These are phyloP conservation scores for Laothoe populi DNA, from an alignment of 2,888 invertebrate species.

Conservation along the genomic window DNA sequence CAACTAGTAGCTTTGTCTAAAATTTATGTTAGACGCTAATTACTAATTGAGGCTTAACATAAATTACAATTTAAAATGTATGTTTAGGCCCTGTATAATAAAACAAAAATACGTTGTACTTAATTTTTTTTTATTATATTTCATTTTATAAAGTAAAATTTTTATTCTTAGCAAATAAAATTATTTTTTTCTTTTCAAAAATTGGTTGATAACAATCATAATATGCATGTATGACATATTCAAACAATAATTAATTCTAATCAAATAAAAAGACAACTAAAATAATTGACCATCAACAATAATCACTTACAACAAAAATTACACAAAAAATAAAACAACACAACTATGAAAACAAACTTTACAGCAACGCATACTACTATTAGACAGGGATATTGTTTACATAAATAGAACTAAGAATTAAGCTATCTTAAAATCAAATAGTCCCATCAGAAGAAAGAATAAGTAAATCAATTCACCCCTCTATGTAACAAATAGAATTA, in stretches of 20 bases:
- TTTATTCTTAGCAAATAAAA: background rate
- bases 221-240: background rate
- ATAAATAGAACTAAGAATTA: background rate
- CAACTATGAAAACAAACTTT: no score
- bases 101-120: no score
- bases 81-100: background rate
- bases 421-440: background rate
- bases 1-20: background rate
- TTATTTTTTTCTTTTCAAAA: background rate
- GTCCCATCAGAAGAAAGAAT: background rate
- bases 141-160: no score
- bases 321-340: no score
- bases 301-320: no score
- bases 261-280: no score
- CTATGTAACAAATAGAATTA: background rate
- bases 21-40: background rate
- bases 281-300: no score
- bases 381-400: no score
- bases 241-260: background rate
- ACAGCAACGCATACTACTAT: no score
- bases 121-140: no score
- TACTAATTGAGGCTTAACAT: background rate
- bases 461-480: conserved; percentile 2
- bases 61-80: background rate
- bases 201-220: background rate